Evolutionary conservation across 2,888 invertebrate genomes (phyloP).

Genomic region (Eupithecia inturbata): DNA sequence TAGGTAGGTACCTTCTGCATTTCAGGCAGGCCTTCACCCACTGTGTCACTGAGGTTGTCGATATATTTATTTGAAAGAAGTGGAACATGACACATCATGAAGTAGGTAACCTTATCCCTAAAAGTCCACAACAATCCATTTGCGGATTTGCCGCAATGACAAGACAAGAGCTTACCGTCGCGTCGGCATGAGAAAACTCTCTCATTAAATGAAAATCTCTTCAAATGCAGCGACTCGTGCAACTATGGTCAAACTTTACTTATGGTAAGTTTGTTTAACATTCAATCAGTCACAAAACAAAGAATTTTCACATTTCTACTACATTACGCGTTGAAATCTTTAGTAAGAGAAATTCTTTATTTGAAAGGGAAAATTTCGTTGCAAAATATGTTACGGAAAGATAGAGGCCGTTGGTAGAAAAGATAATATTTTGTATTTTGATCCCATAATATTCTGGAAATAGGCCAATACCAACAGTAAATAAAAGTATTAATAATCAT

Average conservation of each 20-base stretch:
- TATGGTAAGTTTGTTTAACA: too few relatives aligned
- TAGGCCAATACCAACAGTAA: constrained; percentile 20
- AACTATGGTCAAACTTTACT: too few relatives aligned
- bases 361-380: background rate
- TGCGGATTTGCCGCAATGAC: too few relatives aligned
- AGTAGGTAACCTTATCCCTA: too few relatives aligned
- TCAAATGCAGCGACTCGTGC: too few relatives aligned
- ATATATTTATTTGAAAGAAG: background rate
- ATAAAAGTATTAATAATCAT: constrained; percentile 31
- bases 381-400: background rate
- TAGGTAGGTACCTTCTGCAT: background rate
- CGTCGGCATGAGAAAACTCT: background rate
- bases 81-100: too few relatives aligned
- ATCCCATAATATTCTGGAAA: constrained; percentile 25
- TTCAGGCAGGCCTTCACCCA: background rate
- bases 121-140: too few relatives aligned
- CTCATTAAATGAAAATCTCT: too few relatives aligned
- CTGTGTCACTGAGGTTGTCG: background rate
- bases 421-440: constrained; percentile 3
- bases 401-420: background rate
- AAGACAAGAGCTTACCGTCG: too few relatives aligned
- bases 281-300: background rate
- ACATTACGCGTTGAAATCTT: background rate
- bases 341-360: background rate
- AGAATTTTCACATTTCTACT: background rate